Evolutionary conservation across 2,113 vertebrate genomes (phyloP), one percentile per base, ranked within the genome.

Genomic region (Corydoras sp.): DNA sequence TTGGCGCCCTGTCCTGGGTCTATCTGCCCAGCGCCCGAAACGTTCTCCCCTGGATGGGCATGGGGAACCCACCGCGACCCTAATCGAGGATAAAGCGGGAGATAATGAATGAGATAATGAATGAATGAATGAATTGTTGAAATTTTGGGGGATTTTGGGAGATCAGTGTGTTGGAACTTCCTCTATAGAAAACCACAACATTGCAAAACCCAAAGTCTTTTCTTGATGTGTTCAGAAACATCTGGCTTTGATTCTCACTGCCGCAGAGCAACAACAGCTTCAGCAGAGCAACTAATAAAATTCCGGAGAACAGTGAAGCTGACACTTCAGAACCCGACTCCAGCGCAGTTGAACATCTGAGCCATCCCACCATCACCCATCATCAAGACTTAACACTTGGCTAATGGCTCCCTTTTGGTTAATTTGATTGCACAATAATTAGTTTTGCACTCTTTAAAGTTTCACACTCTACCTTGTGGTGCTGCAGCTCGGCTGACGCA

Each of bases 321-420:
- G 72, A 62, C 62, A 54, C 29, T 31, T 43, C 58, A 62, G 71
- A 74, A 74, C 68, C 55, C 13, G 9, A 75, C 74, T 78, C 64
- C 68, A 71, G 58, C 53, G 68, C 70, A 75, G 68, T 78, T 59
- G 71, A 78, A 58, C 62, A 49, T 62, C 69, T 78, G 32, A 58
- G 32, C 71, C 73, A 51, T 62, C 54, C 59, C 13, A 29, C 62
- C 69, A 50, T 58, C 65, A 12, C 51, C 69, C 70, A 76, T 55
- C 43, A 51, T 70, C 65, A 62, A 60, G 60, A 79, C 80, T 77
- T 85, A 65, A 78, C 84, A 78, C 81, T 62, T 84, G 50, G 10
- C 72, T 86, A 89, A 87, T 81, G 71, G 81, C 67, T 79, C 63
- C 89, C 88, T 86, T 90, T 89, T 89, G 88, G 85, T 80, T 70